Evolutionary conservation across 2,888 invertebrate species (phyloP), one percentile per base, ranked within the genome.

Genomic region (Oligia fasciuncula): DNA sequence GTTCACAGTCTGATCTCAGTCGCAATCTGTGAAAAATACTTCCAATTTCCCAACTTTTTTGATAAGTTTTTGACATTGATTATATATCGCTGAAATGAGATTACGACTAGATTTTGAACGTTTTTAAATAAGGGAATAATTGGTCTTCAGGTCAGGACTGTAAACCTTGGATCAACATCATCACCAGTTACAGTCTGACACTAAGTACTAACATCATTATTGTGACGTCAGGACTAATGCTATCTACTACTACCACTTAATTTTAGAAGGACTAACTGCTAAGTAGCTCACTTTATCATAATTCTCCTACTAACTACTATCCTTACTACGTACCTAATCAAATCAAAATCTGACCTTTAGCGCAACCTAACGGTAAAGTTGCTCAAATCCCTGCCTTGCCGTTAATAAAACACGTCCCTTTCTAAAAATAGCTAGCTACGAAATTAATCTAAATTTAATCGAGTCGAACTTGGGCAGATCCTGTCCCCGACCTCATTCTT

Each of bases 391-490:
- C 49, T 43, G 29, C 2, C 40, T n/a, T 43, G 14, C 23, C 43
- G 23, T 57, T 43, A 57, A 57, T 51, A 51, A 76, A 57, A 63
- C 57, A 19, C 3, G 17, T 6, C 40, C 2, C 57, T 49, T 40
- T 40, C 62, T 54, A 68, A 81, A 81, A 49, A 75, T 69, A 81
- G 51, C 14, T 29, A 29, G 29, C 60, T 23, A 43, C 43, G 14
- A 83, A 66, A 62, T 82, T 76, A 51, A 82, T 80, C n/a, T 66
- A 51, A 76, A 82, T 66, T 69, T 81, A 6, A 66, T 60, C 19
- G n/a, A 54, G 6, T 19, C 2, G 0, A 46, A 66, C 14, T 63
- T 49, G 13, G 19, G 35, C 4, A 5, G 14, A 63, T 57, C 43
- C 19, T n/a, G 29, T 57, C 54, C 29, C n/a, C 46, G 4, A 6